phyloP scores from a whole-genome alignment of 2,113 vertebrate genomes.

The Oryzias celebensis region DNA sequence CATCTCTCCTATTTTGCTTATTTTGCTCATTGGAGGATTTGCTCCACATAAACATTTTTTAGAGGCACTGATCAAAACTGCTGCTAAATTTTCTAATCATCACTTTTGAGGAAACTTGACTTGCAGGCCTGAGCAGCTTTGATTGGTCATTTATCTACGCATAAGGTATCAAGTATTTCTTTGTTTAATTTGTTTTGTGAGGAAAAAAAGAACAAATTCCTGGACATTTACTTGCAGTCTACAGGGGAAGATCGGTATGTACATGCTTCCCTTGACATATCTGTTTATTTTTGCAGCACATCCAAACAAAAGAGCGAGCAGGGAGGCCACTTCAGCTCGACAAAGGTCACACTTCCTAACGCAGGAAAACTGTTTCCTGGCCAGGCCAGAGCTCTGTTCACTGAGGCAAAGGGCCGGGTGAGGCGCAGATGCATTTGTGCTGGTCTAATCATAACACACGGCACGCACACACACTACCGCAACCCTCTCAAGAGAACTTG shows the following conservation, averaged over 20 bases:
- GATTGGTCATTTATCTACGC: constrained; percentile 18
- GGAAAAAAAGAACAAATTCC: too few species aligned
- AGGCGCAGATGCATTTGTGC: constrained; percentile 11
- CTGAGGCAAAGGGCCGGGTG: constrained; percentile 19
- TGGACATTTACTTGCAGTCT: constrained; percentile 4
- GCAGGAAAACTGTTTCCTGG: constrained; percentile 78
- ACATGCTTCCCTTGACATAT: constrained; percentile 65
- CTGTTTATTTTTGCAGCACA: constrained; percentile 78
- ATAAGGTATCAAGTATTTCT: constrained; percentile 14
- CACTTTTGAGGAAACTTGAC: constrained; percentile 27
- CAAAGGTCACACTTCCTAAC: constrained; percentile 80
- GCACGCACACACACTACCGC: background rate
- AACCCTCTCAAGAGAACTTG: background rate
- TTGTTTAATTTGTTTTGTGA: too few species aligned
- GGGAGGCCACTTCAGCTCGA: constrained; percentile 73
- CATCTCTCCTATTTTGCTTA: constrained; percentile 6
- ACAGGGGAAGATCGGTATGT: constrained; percentile 41
- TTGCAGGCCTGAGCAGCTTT: constrained; percentile 16
- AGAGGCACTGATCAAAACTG: constrained; percentile 23
- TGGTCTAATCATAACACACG: background rate
- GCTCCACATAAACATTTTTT: constrained; percentile 46
- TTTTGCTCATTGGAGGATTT: background rate
- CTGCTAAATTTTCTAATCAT: constrained; percentile 23
- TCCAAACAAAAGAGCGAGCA: constrained; percentile 76
- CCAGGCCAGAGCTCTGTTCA: constrained; percentile 23